phyloP scores from a whole-genome alignment of 2,797 vertebrate genomes.

The Anabas testudineus region DNA sequence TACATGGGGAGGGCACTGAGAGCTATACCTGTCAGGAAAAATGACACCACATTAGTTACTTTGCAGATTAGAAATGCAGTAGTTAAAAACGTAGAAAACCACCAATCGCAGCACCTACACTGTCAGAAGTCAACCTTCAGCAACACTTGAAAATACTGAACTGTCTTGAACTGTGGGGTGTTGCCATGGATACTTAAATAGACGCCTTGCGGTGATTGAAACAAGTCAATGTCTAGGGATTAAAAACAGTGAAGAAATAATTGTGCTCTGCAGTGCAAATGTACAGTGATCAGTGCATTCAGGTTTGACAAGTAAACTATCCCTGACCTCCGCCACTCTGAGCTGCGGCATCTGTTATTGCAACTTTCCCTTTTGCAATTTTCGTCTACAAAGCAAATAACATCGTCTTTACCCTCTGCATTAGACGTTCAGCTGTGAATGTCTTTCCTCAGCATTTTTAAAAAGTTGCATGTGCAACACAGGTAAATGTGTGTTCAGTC shows the following conservation, averaged over 20 bases:
- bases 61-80: too few relatives aligned
- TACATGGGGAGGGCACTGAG: conserved; percentile 95
- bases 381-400: not conserved
- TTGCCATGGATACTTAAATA: not conserved
- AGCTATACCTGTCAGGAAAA: conserved; percentile 87
- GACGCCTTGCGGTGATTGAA: not conserved
- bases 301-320: not conserved
- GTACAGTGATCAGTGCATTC: not conserved
- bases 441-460: too few relatives aligned
- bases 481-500: too few relatives aligned
- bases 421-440: not conserved
- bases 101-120: not conserved
- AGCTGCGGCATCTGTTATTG: not conserved
- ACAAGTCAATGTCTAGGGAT: conserved; percentile 15
- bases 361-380: not conserved
- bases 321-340: not conserved
- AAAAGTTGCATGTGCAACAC: too few relatives aligned
- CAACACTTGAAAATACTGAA: conserved; percentile 2
- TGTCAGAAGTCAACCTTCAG: not conserved
- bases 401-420: too few relatives aligned
- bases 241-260: not conserved
- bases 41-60: not conserved
- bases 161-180: conserved; percentile 2
- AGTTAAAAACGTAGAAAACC: not conserved
- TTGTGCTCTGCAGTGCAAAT: not conserved